Evolutionary conservation across 2,797 vertebrate genomes (phyloP).

Genomic region (Oreochromis mossambicus): DNA sequence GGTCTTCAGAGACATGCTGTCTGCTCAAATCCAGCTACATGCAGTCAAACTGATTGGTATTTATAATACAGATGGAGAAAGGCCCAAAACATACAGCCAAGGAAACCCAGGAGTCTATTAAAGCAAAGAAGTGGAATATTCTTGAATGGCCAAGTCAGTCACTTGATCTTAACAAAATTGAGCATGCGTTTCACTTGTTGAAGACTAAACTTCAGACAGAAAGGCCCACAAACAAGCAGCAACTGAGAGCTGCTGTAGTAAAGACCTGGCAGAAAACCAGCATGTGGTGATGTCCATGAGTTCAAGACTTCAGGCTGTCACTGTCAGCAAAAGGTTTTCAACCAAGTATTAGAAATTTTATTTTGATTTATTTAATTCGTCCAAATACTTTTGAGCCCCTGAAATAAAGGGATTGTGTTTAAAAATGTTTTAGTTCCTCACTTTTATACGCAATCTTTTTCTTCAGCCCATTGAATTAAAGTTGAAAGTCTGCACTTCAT

Average conservation of each 20-base stretch:
- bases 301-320: not conserved
- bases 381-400: not conserved
- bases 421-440: not conserved
- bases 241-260: not conserved
- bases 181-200: not conserved
- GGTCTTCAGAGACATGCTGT: not conserved
- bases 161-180: not conserved
- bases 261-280: not conserved
- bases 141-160: not conserved
- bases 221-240: not conserved
- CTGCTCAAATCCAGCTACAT: not conserved
- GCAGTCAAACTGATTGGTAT: not conserved
- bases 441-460: not conserved
- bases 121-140: not conserved
- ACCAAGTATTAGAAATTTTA: not conserved
- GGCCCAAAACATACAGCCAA: not conserved
- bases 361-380: not conserved
- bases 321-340: not conserved
- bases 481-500: not conserved
- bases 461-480: not conserved
- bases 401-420: not conserved
- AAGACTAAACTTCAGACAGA: not conserved
- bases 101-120: not conserved
- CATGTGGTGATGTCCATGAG: not conserved
- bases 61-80: not conserved